A percentile compares a stretch with the other conserved stretches of the same genome.
These are phyloP conservation scores for Phorcus lineatus DNA, from an alignment of 2,888 invertebrate species.

Conservation along the genomic window DNA sequence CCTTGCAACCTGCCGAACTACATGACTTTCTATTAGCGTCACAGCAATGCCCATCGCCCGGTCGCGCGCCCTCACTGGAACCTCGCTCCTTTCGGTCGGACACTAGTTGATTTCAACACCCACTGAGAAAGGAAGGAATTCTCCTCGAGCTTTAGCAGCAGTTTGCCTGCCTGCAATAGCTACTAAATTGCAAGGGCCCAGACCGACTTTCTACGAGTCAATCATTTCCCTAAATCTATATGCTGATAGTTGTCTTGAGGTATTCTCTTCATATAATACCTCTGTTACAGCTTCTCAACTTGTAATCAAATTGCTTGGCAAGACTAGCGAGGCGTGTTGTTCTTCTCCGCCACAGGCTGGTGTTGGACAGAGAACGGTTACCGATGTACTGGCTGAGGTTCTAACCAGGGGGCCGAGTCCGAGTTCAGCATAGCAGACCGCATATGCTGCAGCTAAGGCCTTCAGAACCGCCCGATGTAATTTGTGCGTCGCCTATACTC, in stretches of 20 bases:
- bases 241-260: conserved; percentile 2
- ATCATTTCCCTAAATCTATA: conserved; percentile 12
- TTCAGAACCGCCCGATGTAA: no score
- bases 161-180: not conserved
- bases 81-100: not conserved
- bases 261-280: conserved; percentile 16
- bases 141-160: not conserved
- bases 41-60: no score
- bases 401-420: no score
- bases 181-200: not conserved
- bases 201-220: conserved; percentile 12
- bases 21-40: no score
- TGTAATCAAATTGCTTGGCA: conserved; percentile 13
- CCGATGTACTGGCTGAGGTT: no score
- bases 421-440: no score
- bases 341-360: not conserved
- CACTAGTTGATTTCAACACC: not conserved
- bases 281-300: conserved; percentile 14
- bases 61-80: no score
- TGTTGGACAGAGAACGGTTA: no score
- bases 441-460: no score
- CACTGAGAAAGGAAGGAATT: no score
- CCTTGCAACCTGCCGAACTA: no score
- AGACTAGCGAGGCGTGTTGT: not conserved
- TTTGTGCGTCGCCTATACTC: no score